Base-by-base conservation (phyloP, 2,888 invertebrate species). In the Pristionchus arcanus region DNA sequence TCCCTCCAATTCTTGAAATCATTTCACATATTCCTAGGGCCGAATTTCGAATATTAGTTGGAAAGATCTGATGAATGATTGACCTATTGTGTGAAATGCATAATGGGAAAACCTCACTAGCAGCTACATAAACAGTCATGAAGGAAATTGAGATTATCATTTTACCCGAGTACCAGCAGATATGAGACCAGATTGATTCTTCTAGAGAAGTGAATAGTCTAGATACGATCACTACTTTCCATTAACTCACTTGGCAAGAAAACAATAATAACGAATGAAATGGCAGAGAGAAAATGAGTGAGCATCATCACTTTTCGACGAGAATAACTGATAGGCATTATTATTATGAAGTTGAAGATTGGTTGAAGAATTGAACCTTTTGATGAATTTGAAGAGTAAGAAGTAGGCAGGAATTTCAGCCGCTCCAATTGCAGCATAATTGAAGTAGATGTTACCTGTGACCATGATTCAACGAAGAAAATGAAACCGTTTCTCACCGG, bases 41-140 rank as follows among this genome's bases (percentile, higher is more conserved):
- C 21, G 91, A 90, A 31, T 91, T 91, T 71, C 93, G 89, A 28
- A 91, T 92, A 34, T 92, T 89, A 0, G 93, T 93, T 25, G 92
- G 93, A 63, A 92, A 92, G 13, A 93, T 90, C 91, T 91, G 42
- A 74, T 37, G 71, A 71, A 19, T 15, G 9, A 71, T 34, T 31
- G 34, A 15, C 34, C 7, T 19, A 71, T 68, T 7, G 68, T 68
- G 13, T 28, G n/a, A n/a, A 28, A 25, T 25, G 16, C 11, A 11
- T 4, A 49, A 74, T 63, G 42, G 9, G 9, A 9, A 9, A n/a
- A 93, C 90, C 90, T 94, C 94, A 71, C 91, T 91, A 5, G 93
- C 92, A 90, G 93, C 94, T 89, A 94, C 94, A 86, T 94, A 94
- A 71, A 94, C 92, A 55, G 92, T 90, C 91, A 94, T 94, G 90